Evolutionary conservation across 2,113 vertebrate genomes (phyloP).

Genomic region (Tetrax tetrax): DNA sequence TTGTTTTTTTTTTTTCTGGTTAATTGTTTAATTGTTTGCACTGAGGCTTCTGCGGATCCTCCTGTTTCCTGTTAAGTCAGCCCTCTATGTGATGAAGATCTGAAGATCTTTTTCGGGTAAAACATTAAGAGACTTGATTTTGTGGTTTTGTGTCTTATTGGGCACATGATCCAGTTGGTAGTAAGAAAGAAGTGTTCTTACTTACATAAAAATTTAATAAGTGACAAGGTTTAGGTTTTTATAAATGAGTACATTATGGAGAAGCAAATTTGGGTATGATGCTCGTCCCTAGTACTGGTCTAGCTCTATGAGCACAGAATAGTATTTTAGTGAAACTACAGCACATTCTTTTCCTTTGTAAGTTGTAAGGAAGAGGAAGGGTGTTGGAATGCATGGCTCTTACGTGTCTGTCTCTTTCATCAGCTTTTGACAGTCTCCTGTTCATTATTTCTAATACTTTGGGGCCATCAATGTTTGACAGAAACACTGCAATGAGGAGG

Average conservation of each 20-base stretch:
- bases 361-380: not conserved
- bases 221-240: not conserved
- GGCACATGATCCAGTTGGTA: not conserved
- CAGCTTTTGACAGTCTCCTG: not conserved
- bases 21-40: not conserved
- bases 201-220: not conserved
- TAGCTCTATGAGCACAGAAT: not conserved
- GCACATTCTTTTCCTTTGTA: not conserved
- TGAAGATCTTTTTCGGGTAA: not conserved
- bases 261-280: not conserved
- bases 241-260: not conserved
- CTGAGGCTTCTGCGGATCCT: not conserved
- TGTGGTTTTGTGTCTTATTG: not conserved
- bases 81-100: not conserved
- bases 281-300: accelerated
- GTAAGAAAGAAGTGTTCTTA: not conserved
- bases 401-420: not conserved
- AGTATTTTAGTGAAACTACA: not conserved
- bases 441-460: not conserved
- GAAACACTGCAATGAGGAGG: not conserved
- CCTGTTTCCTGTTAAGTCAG: not conserved
- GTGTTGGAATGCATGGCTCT: not conserved
- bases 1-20: not conserved
- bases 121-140: not conserved
- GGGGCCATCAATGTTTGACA: not conserved